A percentile compares a stretch with the other conserved stretches of the same genome.
phyloP scores from a whole-genome alignment of 2,797 vertebrate genomes.

The Sebastes minor region DNA sequence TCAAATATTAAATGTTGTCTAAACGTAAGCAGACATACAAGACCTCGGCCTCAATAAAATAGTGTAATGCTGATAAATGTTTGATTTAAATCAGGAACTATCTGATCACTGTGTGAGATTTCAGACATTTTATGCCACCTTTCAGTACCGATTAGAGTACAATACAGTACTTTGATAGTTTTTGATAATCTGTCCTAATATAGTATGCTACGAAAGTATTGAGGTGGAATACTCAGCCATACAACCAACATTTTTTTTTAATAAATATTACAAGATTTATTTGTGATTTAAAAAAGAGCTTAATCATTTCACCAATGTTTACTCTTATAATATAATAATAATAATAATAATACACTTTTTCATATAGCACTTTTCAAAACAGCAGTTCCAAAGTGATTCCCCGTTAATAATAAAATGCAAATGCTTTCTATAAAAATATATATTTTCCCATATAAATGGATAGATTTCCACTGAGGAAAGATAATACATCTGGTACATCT shows the following conservation, averaged over 20 bases:
- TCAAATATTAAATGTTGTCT: accelerated
- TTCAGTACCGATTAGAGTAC: too few species aligned
- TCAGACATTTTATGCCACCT: too few species aligned
- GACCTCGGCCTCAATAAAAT: too few species aligned
- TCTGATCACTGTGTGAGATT: too few species aligned
- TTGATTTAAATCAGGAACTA: background rate
- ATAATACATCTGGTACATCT: background rate
- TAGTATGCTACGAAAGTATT: background rate
- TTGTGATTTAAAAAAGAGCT: background rate
- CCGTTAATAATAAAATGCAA: too few species aligned
- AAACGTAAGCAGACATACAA: accelerated
- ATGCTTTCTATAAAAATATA: background rate
- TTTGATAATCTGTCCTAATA: background rate
- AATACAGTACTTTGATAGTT: too few species aligned
- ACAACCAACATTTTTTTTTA: background rate
- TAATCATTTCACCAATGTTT: background rate
- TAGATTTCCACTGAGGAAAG: background rate
- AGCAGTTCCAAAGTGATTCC: too few species aligned
- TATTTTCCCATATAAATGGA: background rate
- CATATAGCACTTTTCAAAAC: accelerated
- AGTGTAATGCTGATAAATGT: accelerated
- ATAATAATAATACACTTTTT: background rate
- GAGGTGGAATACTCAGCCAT: background rate
- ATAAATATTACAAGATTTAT: background rate
- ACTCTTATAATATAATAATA: background rate